Percentiles rank a stretch among this genome's conserved stretches.
phyloP scores from a whole-genome alignment of 2,888 invertebrate genomes.

The Odontocerum albicorne region DNA sequence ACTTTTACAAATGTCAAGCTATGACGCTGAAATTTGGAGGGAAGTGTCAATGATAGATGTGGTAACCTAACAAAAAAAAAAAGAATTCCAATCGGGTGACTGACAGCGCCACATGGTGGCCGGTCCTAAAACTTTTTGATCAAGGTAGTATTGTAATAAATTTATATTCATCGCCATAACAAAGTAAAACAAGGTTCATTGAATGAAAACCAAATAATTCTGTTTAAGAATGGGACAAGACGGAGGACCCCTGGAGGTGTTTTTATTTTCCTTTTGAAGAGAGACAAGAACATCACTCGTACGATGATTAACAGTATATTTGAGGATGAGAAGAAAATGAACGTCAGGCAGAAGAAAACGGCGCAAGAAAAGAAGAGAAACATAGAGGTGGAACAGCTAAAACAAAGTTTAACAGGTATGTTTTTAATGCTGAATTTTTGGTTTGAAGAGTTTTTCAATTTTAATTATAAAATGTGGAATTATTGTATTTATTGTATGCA shows the following conservation, averaged over 20 bases:
- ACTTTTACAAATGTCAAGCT: no score
- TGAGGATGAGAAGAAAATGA: slow-evolving; percentile 62
- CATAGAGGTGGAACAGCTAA: slow-evolving; percentile 67
- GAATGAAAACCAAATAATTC: no score
- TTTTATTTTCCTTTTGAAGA: slow-evolving; percentile 78
- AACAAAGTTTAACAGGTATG: slow-evolving; percentile 59
- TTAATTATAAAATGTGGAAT: background rate
- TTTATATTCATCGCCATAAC: no score
- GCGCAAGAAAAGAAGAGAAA: slow-evolving; percentile 59
- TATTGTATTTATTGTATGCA: no score
- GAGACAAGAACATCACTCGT: slow-evolving; percentile 65
- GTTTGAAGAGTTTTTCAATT: background rate
- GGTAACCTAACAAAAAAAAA: no score
- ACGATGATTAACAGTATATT: slow-evolving; percentile 71
- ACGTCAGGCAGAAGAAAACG: slow-evolving; percentile 58
- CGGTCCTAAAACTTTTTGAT: no score
- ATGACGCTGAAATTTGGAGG: no score
- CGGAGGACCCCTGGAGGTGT: slow-evolving; percentile 87
- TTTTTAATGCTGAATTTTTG: background rate
- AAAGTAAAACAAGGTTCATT: no score
- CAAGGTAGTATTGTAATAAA: no score
- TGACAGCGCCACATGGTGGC: no score
- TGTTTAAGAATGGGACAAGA: slow-evolving; percentile 78
- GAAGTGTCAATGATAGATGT: no score
- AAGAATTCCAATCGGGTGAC: no score